Evolutionary conservation across 2,797 vertebrate species (phyloP), one percentile per base, ranked within the genome.

Genomic region (Enteromius argenteus): DNA sequence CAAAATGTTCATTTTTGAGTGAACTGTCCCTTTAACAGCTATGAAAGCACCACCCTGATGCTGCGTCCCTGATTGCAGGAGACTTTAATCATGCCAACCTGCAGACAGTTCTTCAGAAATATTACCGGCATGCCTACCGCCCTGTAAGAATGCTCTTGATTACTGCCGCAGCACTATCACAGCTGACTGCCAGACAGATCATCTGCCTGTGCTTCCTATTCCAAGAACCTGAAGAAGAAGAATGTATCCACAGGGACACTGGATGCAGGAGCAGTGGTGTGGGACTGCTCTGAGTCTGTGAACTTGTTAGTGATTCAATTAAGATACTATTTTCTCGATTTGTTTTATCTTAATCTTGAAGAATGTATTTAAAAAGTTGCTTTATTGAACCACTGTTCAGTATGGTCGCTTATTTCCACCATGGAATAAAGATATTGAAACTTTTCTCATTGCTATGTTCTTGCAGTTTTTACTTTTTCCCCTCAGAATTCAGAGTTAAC

Each of bases 41-140:
- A 35, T 78, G 6, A 46, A 58, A 58, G 66, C 21, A 35, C 15
- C 6, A 46, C 66, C 66, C 51, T 51, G 66, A 77, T 79, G 51
- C 51, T 71, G 66, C 35, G 27, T 71, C 66, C 53, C 75, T 79
- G 74, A 71, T 60, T 79, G 74, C 49, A 44, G 64, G n/a, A 68
- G 27, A 30, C 81, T 76, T 83, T 83, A 56, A 83, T 77, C 81
- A 83, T 68, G 64, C 81, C 37, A 78, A 49, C 66, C 51, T 37
- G 75, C 66, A 71, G 51, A 78, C 39, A 46, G 23, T 46, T 46
- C 76, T 79, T 64, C 23, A 30, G 60, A 66, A 64, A 30, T 66
- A 62, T 64, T 66, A 66, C 76, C 76, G 64, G 76, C 58, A 79
- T 79, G 58, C 32, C 49, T 56, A 19, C 19, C 49, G 5, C 30